Conservation (phyloP, 1,140 invertebrate species). For the Myzus persicae region DNA sequence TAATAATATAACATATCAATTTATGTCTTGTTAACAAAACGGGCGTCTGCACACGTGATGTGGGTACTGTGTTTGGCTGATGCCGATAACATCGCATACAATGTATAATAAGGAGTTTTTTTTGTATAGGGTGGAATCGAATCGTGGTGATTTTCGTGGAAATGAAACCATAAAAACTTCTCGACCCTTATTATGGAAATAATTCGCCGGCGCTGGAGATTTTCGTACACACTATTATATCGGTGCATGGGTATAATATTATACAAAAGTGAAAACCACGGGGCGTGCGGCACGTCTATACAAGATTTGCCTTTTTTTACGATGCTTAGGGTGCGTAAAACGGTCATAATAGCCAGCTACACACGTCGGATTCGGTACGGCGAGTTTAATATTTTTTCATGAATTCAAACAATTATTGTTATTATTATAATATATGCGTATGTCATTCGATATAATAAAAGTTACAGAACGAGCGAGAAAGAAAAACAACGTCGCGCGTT, state of each 20-base stretch:
- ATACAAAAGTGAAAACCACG: not conserved
- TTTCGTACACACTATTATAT: not conserved
- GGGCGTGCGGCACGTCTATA: not conserved
- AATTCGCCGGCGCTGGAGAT: not conserved
- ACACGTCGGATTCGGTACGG: not conserved
- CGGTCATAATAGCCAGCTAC: not conserved
- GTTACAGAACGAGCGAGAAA: not conserved
- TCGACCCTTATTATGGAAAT: not conserved
- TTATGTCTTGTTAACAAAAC: conserved; percentile 23
- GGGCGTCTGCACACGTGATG: conserved; percentile 23
- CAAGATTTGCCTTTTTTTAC: not conserved
- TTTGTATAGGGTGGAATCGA: not conserved
- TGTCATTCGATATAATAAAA: not conserved
- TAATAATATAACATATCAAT: not conserved
- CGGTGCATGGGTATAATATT: too few species aligned
- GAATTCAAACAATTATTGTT: not conserved
- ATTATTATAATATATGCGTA: too few species aligned
- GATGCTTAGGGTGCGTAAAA: not conserved
- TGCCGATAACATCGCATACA: not conserved
- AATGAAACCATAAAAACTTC: not conserved
- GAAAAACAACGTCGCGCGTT: not conserved
- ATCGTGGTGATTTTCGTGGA: not conserved
- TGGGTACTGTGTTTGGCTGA: not conserved
- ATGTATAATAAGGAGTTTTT: not conserved
- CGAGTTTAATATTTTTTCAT: not conserved